Conservation (phyloP, 1,140 invertebrate species). For the Drosophila watanabei region DNA sequence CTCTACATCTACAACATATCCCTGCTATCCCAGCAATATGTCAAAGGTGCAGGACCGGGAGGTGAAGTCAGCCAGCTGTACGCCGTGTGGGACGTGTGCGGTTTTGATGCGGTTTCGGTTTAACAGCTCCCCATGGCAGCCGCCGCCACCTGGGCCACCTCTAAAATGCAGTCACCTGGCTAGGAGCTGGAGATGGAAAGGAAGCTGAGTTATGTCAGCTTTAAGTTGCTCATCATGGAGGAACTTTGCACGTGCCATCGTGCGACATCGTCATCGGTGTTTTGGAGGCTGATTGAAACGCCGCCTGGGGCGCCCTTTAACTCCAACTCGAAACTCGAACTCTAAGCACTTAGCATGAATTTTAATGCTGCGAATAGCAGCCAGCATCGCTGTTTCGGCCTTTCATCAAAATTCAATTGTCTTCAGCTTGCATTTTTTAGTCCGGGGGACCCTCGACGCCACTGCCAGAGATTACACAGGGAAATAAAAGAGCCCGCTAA, state of each 20-base stretch:
- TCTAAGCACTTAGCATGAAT: constrained; percentile 58
- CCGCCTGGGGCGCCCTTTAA: constrained; percentile 10
- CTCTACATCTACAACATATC: neutral
- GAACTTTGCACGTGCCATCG: constrained; percentile 59
- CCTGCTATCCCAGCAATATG: constrained; percentile 59
- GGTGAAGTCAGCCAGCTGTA: constrained; percentile 41
- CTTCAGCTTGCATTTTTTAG: constrained; percentile 53
- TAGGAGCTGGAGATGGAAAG: constrained; percentile 1
- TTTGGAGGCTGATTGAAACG: constrained; percentile 63
- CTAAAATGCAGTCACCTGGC: constrained; percentile 55
- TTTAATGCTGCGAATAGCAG: constrained; percentile 44
- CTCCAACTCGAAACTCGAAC: neutral
- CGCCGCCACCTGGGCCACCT: constrained; percentile 35
- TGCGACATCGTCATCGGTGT: constrained; percentile 17
- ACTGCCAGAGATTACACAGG: constrained; percentile 27
- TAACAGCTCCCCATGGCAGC: constrained; percentile 61
- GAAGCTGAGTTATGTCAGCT: constrained; percentile 71
- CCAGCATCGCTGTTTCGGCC: constrained; percentile 23
- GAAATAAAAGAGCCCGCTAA: neutral
- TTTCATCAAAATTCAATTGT: constrained; percentile 83
- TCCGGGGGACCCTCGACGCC: constrained; percentile 55
- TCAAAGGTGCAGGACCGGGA: constrained; percentile 58
- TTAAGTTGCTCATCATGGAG: constrained; percentile 73
- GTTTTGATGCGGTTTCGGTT: constrained; percentile 75
- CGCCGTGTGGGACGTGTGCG: constrained; percentile 80